Evolutionary conservation across 1,140 invertebrate genomes (phyloP).

Genomic region (Pseudomyrmex cubaensis): DNA sequence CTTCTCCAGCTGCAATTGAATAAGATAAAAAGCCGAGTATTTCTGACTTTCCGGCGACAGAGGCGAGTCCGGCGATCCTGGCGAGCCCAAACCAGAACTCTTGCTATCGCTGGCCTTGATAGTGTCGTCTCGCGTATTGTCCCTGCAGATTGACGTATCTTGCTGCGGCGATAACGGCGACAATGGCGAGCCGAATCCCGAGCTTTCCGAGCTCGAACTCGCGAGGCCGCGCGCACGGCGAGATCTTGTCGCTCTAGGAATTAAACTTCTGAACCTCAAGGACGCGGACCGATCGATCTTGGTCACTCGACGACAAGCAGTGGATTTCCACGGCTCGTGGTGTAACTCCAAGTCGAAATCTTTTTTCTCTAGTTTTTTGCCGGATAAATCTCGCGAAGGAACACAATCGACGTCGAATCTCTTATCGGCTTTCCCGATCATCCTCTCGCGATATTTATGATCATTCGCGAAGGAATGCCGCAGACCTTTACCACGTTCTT

Average conservation of each 20-base stretch:
- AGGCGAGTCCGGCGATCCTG: conserved; percentile 75
- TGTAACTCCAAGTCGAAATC: conserved; percentile 75
- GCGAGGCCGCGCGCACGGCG: conserved; percentile 64
- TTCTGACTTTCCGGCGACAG: conserved; percentile 79
- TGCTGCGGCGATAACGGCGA: conserved; percentile 79
- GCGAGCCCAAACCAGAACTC: conserved; percentile 78
- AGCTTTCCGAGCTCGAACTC: conserved; percentile 80
- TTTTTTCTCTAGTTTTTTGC: conserved; percentile 57
- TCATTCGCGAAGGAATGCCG: not conserved
- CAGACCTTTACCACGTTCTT: not conserved
- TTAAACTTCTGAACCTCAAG: conserved; percentile 58
- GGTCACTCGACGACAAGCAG: conserved; percentile 27
- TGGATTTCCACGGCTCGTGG: conserved; percentile 69
- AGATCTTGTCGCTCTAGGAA: conserved; percentile 65
- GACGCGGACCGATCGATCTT: conserved; percentile 38
- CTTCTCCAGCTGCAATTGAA: conserved; percentile 78
- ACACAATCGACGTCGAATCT: not conserved
- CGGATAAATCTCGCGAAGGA: not conserved
- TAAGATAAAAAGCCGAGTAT: conserved; percentile 77
- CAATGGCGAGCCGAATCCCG: conserved; percentile 78
- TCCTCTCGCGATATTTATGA: not conserved
- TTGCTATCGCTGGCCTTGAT: conserved; percentile 74
- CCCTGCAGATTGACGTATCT: conserved; percentile 56
- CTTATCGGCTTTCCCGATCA: conserved; percentile 1
- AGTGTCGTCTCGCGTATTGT: not conserved